Evolutionary conservation across 1,140 invertebrate genomes (phyloP).

Genomic region (Ladona fulva): DNA sequence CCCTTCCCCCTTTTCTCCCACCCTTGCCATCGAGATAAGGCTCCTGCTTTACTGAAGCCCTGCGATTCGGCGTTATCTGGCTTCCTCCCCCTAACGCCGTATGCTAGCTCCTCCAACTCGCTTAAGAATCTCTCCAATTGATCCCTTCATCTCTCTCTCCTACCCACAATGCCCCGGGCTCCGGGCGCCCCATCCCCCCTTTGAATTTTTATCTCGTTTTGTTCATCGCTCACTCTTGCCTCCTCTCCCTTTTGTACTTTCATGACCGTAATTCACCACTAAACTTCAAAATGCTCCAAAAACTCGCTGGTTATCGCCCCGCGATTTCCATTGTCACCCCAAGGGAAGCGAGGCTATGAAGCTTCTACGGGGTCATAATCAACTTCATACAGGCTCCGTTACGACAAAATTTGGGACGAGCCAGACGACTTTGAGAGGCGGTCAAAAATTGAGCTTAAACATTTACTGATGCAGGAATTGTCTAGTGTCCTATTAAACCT

Average conservation of each 20-base stretch:
- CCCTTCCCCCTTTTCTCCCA: not conserved
- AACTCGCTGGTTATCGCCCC: not conserved
- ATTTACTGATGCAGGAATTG: not conserved
- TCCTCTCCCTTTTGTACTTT: not conserved
- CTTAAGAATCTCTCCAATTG: not conserved
- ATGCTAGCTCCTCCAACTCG: not conserved
- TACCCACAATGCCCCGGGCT: not conserved
- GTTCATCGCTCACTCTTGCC: not conserved
- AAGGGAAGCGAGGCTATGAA: not conserved
- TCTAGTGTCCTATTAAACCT: not conserved
- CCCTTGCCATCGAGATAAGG: not conserved
- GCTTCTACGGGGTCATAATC: not conserved
- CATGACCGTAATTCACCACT: not conserved
- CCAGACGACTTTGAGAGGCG: not conserved
- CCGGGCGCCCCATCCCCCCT: not conserved
- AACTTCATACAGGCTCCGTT: not conserved
- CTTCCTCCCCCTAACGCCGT: not conserved
- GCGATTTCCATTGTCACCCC: not conserved
- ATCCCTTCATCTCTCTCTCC: not conserved
- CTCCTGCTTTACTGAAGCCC: not conserved
- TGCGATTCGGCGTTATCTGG: not conserved
- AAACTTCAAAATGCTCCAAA: conserved; percentile 3
- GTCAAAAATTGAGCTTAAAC: conserved; percentile 5
- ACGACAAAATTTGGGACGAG: not conserved
- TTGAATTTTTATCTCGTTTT: not conserved